Percentiles rank a stretch among this genome's conserved stretches.
Evolutionary conservation across 2,113 vertebrate species (phyloP).

Genomic region (Anser brachyrhynchus): DNA sequence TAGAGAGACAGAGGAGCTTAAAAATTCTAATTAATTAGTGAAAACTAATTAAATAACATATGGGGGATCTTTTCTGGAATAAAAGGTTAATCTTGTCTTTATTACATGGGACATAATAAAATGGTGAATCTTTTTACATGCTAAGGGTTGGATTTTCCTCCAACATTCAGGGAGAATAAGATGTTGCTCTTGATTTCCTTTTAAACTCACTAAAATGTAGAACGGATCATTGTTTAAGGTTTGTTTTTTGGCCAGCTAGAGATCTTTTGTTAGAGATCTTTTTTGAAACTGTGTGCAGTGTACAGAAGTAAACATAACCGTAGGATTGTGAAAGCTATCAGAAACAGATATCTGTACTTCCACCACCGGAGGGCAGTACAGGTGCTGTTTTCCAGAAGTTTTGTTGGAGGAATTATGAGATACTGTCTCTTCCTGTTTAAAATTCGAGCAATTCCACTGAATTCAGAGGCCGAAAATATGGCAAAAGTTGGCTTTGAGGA

Average conservation of each 20-base stretch:
- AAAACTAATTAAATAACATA: constrained; percentile 70
- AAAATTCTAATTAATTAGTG: constrained; percentile 67
- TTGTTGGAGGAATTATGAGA: not conserved
- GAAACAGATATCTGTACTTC: accelerated
- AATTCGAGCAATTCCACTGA: not conserved
- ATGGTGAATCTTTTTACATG: not conserved
- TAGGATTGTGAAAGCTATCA: accelerated
- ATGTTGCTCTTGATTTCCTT: not conserved
- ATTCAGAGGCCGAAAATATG: not conserved
- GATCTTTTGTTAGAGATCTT: not conserved
- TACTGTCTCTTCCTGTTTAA: not conserved
- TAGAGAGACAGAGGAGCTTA: constrained; percentile 44
- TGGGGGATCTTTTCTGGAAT: constrained; percentile 3
- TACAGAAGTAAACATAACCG: accelerated
- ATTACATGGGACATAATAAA: constrained; percentile 38
- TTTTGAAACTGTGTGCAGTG: accelerated
- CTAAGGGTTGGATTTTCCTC: not conserved
- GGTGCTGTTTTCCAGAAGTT: not conserved
- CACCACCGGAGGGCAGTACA: constrained; percentile 35
- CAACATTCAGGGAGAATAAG: not conserved
- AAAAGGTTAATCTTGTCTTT: constrained; percentile 65
- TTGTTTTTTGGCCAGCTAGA: not conserved
- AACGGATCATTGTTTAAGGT: accelerated
- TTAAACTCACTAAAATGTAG: not conserved
- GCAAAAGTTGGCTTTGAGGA: not conserved